phyloP scores from a whole-genome alignment of 2,888 invertebrate species.

The Abscondita cerata region DNA sequence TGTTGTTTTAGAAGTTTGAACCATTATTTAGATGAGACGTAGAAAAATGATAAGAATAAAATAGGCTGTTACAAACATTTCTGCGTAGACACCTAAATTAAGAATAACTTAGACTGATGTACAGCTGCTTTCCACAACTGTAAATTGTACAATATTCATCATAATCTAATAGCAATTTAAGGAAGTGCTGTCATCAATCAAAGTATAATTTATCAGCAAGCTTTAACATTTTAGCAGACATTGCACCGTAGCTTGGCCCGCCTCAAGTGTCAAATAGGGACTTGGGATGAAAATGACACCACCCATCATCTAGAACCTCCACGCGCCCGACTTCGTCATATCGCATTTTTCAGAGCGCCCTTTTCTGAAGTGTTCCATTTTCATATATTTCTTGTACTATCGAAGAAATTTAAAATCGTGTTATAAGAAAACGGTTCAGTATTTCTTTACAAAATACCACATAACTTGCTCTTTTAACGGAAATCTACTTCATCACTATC shows the following conservation, averaged over 20 bases:
- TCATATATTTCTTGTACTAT: conserved; percentile 29
- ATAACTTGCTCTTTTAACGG: conserved; percentile 14
- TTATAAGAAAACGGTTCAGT: conserved; percentile 25
- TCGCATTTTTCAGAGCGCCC: conserved; percentile 31
- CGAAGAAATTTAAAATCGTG: conserved; percentile 30
- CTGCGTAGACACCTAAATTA: conserved; percentile 21
- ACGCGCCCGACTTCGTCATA: conserved; percentile 32
- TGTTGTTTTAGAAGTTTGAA: conserved; percentile 3
- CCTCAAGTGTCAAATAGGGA: conserved; percentile 37
- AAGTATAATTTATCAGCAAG: conserved; percentile 44
- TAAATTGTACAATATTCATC: conserved; percentile 40
- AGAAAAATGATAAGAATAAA: conserved; percentile 12
- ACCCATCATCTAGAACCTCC: conserved; percentile 32
- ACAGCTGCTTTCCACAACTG: conserved; percentile 33
- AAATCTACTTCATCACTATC: conserved; percentile 8
- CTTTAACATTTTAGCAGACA: conserved; percentile 33
- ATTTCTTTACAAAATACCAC: conserved; percentile 17
- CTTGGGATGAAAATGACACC: conserved; percentile 34
- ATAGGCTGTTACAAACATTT: conserved; percentile 13
- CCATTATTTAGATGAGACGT: conserved; percentile 13
- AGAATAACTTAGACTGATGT: conserved; percentile 30
- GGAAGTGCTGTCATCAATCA: conserved; percentile 46
- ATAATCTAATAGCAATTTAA: conserved; percentile 44
- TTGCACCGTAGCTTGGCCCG: conserved; percentile 31
- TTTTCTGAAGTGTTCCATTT: conserved; percentile 30